Evolutionary conservation across 1,140 invertebrate genomes (phyloP).

Genomic region (Philopotamus ludificatus): DNA sequence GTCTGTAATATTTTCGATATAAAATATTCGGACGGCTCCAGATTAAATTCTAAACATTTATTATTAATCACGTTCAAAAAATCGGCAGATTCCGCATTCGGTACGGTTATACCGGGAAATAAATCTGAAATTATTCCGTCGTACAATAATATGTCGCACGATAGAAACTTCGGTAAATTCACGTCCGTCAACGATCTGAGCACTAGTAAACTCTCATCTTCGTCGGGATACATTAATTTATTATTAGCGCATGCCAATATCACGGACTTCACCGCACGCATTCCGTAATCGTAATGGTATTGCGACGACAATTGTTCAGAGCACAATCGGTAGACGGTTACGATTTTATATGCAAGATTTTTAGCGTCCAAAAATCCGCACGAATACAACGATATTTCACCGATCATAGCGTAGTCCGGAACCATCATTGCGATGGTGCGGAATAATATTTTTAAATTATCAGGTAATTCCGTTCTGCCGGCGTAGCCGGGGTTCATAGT

Average conservation of each 20-base stretch:
- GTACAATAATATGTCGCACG: constrained; percentile 85
- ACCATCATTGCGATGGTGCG: constrained; percentile 92
- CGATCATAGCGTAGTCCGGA: constrained; percentile 87
- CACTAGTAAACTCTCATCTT: constrained; percentile 75
- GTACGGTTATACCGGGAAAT: constrained; percentile 78
- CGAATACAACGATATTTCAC: constrained; percentile 89
- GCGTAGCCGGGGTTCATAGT: constrained; percentile 91
- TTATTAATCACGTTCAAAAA: constrained; percentile 59
- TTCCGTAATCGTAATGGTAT: constrained; percentile 92
- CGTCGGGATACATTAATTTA: constrained; percentile 79
- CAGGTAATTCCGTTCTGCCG: constrained; percentile 79
- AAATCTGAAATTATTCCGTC: constrained; percentile 89
- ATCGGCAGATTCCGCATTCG: constrained; percentile 70
- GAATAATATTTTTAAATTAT: constrained; percentile 83
- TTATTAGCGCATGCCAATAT: constrained; percentile 80
- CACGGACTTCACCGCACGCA: constrained; percentile 74
- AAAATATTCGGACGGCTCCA: constrained; percentile 69
- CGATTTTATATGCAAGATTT: constrained; percentile 83
- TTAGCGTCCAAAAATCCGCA: constrained; percentile 90
- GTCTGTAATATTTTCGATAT: constrained; percentile 81
- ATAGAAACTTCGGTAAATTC: constrained; percentile 90
- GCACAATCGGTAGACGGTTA: constrained; percentile 88
- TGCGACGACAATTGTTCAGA: constrained; percentile 90
- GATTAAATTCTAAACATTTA: constrained; percentile 66
- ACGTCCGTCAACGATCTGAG: constrained; percentile 87